phyloP scores from a whole-genome alignment of 2,888 invertebrate genomes.

The Orthosia incerta region DNA sequence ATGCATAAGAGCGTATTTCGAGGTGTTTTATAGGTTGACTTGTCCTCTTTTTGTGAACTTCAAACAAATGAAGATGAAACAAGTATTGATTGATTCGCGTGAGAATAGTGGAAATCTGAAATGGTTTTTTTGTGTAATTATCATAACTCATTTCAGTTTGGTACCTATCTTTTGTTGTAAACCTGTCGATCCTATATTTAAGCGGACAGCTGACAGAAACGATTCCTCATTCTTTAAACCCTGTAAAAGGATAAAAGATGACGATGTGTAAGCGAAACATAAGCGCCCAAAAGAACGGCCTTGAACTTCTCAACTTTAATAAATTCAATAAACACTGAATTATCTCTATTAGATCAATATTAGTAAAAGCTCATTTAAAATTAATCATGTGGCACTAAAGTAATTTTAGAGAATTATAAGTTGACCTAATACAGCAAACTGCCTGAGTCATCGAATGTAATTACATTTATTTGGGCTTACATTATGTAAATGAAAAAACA shows the following conservation, averaged over 20 bases:
- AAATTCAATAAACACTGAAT: not conserved
- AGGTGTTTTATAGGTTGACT: slow-evolving; percentile 20
- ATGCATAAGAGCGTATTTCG: slow-evolving; percentile 5
- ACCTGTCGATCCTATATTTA: not conserved
- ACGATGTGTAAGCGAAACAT: not conserved
- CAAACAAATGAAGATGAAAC: slow-evolving; percentile 5
- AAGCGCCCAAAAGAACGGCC: not conserved
- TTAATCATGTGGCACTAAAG: slow-evolving; percentile 28
- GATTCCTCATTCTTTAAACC: not conserved
- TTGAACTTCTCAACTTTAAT: not conserved
- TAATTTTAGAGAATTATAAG: slow-evolving; percentile 16
- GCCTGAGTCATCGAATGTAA: slow-evolving; percentile 40
- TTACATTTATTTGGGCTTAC: slow-evolving; percentile 17
- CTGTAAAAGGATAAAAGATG: not conserved
- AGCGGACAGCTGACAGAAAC: not conserved
- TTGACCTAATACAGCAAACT: slow-evolving; percentile 19
- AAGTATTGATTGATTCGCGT: slow-evolving; percentile 4
- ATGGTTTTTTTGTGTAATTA: not conserved
- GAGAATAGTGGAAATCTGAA: not conserved
- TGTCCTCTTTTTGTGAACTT: slow-evolving; percentile 25
- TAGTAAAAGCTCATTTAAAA: slow-evolving; percentile 12
- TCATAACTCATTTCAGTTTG: not conserved
- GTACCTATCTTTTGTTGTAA: not conserved
- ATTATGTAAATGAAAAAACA: not conserved
- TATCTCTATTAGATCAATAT: slow-evolving; percentile 1